Conservation (phyloP, 2,113 vertebrate species). For the Lagopus leucura region DNA sequence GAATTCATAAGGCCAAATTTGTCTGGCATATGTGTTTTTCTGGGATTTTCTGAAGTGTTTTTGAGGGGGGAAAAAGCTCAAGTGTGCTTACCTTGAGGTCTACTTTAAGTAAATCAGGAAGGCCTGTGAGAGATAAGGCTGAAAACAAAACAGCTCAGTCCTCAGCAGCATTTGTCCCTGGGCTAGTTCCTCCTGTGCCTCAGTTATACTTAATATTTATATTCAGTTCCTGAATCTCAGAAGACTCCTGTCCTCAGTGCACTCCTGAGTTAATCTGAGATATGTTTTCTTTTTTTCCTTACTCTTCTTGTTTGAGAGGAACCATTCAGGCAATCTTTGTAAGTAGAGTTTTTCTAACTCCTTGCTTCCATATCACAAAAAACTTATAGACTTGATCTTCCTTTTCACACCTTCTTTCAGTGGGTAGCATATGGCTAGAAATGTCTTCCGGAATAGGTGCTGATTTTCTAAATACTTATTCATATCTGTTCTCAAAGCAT, state of each 20-base stretch:
- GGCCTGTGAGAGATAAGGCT: background rate
- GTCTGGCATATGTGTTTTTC: slow-evolving; percentile 21
- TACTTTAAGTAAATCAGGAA: background rate
- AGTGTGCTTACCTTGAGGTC: slow-evolving; percentile 49
- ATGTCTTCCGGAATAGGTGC: background rate
- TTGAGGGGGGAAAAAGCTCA: background rate
- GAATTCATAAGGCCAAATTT: slow-evolving; percentile 26
- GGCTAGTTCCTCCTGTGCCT: background rate
- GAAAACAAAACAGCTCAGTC: background rate
- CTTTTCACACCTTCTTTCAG: background rate
- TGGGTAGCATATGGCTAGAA: background rate
- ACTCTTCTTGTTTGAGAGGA: background rate
- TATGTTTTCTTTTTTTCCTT: fast-evolving
- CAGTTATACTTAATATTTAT: background rate
- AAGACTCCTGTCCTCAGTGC: background rate
- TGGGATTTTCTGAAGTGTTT: slow-evolving; percentile 25
- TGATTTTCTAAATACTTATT: background rate
- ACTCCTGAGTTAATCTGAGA: background rate
- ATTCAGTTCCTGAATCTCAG: background rate
- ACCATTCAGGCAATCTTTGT: background rate
- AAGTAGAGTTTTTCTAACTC: background rate
- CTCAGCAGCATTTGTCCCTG: background rate
- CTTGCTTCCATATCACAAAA: background rate
- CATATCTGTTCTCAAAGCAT: background rate
- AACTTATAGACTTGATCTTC: background rate